Conservation (phyloP, 2,888 invertebrate species). For the Lithophane socia region DNA sequence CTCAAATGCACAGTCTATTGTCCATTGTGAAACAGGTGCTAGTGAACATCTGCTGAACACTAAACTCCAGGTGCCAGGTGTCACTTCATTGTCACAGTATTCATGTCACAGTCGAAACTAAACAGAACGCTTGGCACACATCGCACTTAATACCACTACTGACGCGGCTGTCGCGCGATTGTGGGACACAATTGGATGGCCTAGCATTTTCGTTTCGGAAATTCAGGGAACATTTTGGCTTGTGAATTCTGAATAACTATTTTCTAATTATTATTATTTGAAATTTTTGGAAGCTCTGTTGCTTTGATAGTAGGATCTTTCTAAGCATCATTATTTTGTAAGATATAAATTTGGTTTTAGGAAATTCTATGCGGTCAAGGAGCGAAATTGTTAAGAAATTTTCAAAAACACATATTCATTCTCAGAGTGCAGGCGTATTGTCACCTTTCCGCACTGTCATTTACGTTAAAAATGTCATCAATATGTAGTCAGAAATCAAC, state of each 20-base stretch:
- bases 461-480: not conserved
- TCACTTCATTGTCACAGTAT: constrained; percentile 53
- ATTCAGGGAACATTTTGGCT: constrained; percentile 5
- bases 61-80: constrained; percentile 52
- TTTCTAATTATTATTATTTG: not conserved
- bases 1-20: constrained; percentile 20
- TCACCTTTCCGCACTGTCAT: not conserved
- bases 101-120: constrained; percentile 51
- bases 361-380: not conserved
- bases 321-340: not conserved
- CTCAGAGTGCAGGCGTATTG: too few relatives aligned
- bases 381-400: not conserved
- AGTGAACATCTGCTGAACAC: constrained; percentile 20
- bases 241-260: not conserved
- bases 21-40: constrained; percentile 20
- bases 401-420: not conserved
- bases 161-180: constrained; percentile 20
- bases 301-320: not conserved
- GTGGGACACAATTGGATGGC: constrained; percentile 30
- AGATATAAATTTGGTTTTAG: not conserved
- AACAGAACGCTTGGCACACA: constrained; percentile 43
- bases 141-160: constrained; percentile 49
- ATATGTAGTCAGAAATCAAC: too few relatives aligned
- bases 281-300: not conserved
- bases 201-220: constrained; percentile 26